Evolutionary conservation across 2,797 vertebrate species (phyloP), one percentile per base, ranked within the genome.

Genomic region (Acrocephalus scirpaceus): DNA sequence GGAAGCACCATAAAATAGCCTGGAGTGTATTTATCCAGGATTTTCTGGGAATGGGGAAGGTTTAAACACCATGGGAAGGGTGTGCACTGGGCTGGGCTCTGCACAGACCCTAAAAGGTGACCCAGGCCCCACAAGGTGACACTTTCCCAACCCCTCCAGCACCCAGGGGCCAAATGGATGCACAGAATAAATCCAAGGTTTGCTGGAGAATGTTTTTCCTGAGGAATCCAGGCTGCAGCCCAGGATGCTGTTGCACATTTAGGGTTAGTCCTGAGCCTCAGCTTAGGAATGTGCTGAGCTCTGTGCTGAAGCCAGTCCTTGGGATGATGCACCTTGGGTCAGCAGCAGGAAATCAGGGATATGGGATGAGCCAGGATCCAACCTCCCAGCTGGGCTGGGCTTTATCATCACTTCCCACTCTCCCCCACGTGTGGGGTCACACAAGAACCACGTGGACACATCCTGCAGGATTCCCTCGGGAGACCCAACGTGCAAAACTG

Each of bases 21-120:
- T 2, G 7, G 0, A 47, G 16, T 2, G 25, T 5, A 8, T 1
- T 58, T 7, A 20, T 0, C 15, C 5, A 5, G n/a, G 47, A 18
- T 58, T 62, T 50, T 7, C 48, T 53, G 30, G 32, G 48, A 4
- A 47, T 9, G 19, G 25, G 26, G 48, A 74, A 27, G 62, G 26
- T 60, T 42, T 4, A 10, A 70, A 74, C 11, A 8, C 44, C 5
- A 2, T 0, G 19, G 38, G 47, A 69, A 70, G 34, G 30, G 75
- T 7, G 2, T 0, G 10, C 13, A 2, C 9, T 1, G 6, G 12
- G 71, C 32, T 38, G 62, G 81, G 71, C 21, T 1, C 51, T 10
- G 51, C 57, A 18, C 47, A 53, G 65, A 4, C 16, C 65, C 60
- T 26, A 45, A 9, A 42, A 32, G 21, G 36, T 19, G 50, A n/a